Percentiles rank a stretch among this genome's conserved stretches.
Evolutionary conservation across 2,113 vertebrate genomes (phyloP).

Genomic region (Pimephales promelas): DNA sequence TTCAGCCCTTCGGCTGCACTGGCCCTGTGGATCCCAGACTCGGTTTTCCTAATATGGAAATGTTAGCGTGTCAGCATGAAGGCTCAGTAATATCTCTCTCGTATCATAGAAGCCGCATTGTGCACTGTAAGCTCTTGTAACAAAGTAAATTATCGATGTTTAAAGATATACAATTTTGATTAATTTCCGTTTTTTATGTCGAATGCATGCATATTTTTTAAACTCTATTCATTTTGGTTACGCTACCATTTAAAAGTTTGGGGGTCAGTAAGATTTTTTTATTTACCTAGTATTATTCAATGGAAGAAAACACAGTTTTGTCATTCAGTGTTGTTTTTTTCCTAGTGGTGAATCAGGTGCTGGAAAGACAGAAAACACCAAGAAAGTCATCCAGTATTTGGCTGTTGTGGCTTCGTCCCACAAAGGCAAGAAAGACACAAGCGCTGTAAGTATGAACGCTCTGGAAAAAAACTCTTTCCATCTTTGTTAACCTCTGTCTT

Average conservation of each 20-base stretch:
- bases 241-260: not conserved
- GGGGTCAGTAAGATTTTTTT: not conserved
- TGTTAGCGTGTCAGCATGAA: constrained; percentile 22
- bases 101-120: constrained; percentile 41
- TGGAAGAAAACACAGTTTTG: not conserved
- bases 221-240: not conserved
- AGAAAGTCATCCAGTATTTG: constrained; percentile 98
- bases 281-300: not conserved
- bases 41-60: constrained; percentile 53
- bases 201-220: not conserved
- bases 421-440: constrained; percentile 90
- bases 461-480: not conserved
- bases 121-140: not conserved
- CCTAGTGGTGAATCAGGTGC: constrained; percentile 95
- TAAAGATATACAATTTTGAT: not conserved
- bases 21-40: constrained; percentile 32
- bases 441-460: constrained; percentile 76
- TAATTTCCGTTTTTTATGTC: not conserved
- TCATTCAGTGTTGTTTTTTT: not conserved
- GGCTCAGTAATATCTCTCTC: constrained; percentile 34
- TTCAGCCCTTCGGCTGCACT: not conserved
- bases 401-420: constrained; percentile 92
- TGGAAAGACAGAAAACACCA: constrained; percentile 97
- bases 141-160: not conserved
- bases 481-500: not conserved